phyloP scores from a whole-genome alignment of 2,797 vertebrate genomes.

The Perodicticus potto region DNA sequence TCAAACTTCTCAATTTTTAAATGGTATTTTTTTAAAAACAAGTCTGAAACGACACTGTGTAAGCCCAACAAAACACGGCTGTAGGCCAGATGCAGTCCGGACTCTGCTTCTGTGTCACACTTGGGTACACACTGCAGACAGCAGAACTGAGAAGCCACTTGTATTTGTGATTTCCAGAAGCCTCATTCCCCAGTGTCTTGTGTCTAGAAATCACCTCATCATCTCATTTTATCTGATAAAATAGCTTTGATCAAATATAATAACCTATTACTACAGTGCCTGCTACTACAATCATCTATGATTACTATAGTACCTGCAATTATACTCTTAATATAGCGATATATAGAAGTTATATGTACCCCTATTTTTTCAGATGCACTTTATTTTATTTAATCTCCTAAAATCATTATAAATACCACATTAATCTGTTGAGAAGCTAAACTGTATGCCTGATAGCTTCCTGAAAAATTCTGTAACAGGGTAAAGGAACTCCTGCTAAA shows the following conservation, averaged over 20 bases:
- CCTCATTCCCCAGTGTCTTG: neutral
- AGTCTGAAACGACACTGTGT: neutral
- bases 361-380: neutral
- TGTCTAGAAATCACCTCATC: neutral
- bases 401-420: neutral
- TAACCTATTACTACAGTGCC: neutral
- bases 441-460: neutral
- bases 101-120: neutral
- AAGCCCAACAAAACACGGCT: neutral
- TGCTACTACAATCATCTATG: neutral
- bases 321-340: neutral
- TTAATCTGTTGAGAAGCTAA: neutral
- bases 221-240: neutral
- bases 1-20: neutral
- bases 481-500: neutral
- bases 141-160: neutral
- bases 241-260: neutral
- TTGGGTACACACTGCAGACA: neutral
- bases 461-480: neutral
- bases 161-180: neutral
- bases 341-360: neutral
- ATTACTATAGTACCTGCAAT: neutral
- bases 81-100: neutral
- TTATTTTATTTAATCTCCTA: neutral
- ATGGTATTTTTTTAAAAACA: neutral